These are phyloP conservation scores for Petrocephalus schoutedeni DNA, from an alignment of 2,797 vertebrate genomes.

Conservation along the genomic window DNA sequence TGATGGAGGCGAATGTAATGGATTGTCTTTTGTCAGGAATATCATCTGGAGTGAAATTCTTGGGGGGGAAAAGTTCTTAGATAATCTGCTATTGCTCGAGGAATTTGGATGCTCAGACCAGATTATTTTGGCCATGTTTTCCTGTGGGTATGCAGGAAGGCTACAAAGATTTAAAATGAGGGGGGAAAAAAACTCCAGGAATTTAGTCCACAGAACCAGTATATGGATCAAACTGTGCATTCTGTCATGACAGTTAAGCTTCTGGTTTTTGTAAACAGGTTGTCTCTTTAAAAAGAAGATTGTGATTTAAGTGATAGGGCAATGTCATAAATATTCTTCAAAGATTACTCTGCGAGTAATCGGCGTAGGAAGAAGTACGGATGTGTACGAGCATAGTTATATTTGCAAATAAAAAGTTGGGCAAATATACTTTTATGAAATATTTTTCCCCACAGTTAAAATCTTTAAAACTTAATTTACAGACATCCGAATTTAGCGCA, in stretches of 20 bases:
- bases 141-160: neutral
- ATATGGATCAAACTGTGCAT: slow-evolving; percentile 26
- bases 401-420: neutral
- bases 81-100: neutral
- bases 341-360: slow-evolving; percentile 29
- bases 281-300: slow-evolving; percentile 55
- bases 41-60: neutral
- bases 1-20: neutral
- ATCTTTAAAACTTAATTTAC: neutral
- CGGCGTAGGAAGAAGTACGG: neutral
- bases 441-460: neutral
- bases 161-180: neutral
- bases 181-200: slow-evolving; percentile 8
- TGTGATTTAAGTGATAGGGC: slow-evolving; percentile 43
- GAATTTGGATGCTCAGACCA: neutral
- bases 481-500: neutral
- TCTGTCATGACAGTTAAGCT: slow-evolving; percentile 45
- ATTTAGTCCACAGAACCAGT: slow-evolving; percentile 21
- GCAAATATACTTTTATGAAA: neutral
- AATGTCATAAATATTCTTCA: slow-evolving; percentile 48
- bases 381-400: neutral
- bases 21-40: neutral
- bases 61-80: neutral
- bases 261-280: slow-evolving; percentile 55
- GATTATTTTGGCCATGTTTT: neutral